phyloP scores from a whole-genome alignment of 2,888 invertebrate species.

The Mantis religiosa region DNA sequence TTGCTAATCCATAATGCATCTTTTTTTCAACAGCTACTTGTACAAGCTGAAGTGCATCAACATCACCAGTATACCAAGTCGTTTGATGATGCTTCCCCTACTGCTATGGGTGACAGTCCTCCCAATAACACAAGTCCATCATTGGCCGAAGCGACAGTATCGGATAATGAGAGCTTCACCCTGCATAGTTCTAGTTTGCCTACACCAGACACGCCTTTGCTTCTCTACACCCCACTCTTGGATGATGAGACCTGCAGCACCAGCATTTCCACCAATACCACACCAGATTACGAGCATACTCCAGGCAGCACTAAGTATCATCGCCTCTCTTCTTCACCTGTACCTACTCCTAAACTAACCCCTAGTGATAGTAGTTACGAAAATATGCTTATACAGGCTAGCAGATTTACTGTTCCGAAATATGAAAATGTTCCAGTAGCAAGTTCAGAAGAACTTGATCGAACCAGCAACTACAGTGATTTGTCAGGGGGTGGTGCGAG shows the following conservation, averaged over 20 bases:
- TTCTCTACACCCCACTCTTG: conserved; percentile 35
- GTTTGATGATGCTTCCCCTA: conserved; percentile 39
- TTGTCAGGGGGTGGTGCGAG: background rate
- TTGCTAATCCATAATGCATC: background rate
- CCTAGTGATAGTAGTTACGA: conserved; percentile 12
- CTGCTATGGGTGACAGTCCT: conserved; percentile 36
- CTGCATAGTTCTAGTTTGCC: conserved; percentile 35
- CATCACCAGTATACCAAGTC: background rate
- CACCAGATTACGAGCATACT: conserved; percentile 27
- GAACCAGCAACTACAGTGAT: background rate
- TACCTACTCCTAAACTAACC: conserved; percentile 7
- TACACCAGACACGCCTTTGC: conserved; percentile 35
- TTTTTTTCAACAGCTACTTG: conserved; percentile 41
- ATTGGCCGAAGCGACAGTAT: conserved; percentile 37
- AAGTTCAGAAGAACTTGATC: background rate
- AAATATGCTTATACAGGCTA: background rate
- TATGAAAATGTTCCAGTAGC: background rate
- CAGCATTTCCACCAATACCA: conserved; percentile 20
- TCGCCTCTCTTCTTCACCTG: conserved; percentile 12
- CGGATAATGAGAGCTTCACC: conserved; percentile 39
- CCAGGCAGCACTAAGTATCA: conserved; percentile 10
- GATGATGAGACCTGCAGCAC: conserved; percentile 28
- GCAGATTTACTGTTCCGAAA: background rate
- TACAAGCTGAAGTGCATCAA: conserved; percentile 46
- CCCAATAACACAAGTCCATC: conserved; percentile 32